Conservation (phyloP, 2,113 vertebrate genomes). For the Notarius quadriscutis region DNA sequence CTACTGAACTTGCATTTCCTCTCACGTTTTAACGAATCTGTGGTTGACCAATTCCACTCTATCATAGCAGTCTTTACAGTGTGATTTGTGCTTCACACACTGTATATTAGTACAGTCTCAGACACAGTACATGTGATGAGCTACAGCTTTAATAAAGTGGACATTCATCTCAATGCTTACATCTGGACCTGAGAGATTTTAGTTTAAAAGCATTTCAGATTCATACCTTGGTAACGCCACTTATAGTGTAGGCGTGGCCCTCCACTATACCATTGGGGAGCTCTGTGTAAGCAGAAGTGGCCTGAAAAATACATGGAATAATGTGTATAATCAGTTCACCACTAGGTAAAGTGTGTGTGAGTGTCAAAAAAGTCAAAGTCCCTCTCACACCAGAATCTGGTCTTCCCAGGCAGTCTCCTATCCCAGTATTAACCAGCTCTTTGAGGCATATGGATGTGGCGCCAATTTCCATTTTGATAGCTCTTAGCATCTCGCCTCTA, state of each 20-base stretch:
- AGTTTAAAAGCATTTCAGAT: not conserved
- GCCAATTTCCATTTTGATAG: no score
- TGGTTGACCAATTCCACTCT: not conserved
- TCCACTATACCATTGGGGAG: slow-evolving; percentile 74
- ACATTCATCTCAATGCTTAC: no score
- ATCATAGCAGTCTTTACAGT: not conserved
- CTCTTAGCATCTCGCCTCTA: no score
- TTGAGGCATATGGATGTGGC: no score
- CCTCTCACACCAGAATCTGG: no score
- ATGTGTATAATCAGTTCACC: not conserved
- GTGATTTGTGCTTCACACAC: no score
- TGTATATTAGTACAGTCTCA: no score
- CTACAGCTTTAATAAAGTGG: not conserved
- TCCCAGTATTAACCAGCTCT: no score
- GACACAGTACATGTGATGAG: not conserved
- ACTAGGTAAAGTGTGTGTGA: not conserved
- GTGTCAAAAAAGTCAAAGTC: no score
- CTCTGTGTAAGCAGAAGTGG: slow-evolving; percentile 57
- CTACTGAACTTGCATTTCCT: not conserved
- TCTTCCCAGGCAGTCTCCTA: no score
- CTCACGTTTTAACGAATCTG: not conserved
- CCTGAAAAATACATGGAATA: slow-evolving; percentile 47
- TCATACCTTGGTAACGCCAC: slow-evolving; percentile 77
- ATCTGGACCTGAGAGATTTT: not conserved
- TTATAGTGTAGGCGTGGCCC: slow-evolving; percentile 81